Evolutionary conservation across 2,113 vertebrate genomes (phyloP).

Genomic region (Grantiella picta): DNA sequence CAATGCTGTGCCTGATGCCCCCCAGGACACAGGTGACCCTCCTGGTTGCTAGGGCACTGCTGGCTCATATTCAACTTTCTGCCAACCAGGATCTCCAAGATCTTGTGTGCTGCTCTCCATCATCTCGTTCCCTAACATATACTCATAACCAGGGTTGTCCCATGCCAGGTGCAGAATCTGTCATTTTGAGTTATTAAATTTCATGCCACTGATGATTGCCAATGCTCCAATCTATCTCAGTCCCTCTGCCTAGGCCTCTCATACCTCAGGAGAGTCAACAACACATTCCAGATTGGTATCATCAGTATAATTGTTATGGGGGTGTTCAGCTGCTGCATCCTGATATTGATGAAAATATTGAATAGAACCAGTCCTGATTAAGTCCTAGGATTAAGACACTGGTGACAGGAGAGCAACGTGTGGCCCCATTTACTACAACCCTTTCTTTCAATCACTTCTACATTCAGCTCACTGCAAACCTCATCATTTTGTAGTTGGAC

Average conservation of each 20-base stretch:
- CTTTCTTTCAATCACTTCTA: neutral
- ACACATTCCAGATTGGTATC: neutral
- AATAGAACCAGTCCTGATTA: neutral
- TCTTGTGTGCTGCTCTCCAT: neutral
- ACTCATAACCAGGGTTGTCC: neutral
- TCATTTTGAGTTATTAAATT: neutral
- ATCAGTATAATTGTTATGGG: neutral
- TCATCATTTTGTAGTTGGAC: neutral
- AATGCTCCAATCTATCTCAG: neutral
- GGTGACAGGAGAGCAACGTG: neutral
- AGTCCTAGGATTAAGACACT: neutral
- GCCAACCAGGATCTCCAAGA: fast-evolving
- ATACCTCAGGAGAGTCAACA: neutral
- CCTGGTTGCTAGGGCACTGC: neutral
- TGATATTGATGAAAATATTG: neutral
- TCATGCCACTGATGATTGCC: neutral
- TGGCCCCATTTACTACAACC: no score
- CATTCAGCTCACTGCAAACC: neutral
- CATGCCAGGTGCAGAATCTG: neutral
- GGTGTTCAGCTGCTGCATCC: neutral
- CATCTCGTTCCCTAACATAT: neutral
- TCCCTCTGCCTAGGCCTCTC: neutral
- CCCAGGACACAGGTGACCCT: fast-evolving
- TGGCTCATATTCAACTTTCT: fast-evolving
- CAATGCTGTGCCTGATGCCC: fast-evolving